Evolutionary conservation across 2,888 invertebrate species (phyloP).

Genomic region (Oxycera nigricornis): DNA sequence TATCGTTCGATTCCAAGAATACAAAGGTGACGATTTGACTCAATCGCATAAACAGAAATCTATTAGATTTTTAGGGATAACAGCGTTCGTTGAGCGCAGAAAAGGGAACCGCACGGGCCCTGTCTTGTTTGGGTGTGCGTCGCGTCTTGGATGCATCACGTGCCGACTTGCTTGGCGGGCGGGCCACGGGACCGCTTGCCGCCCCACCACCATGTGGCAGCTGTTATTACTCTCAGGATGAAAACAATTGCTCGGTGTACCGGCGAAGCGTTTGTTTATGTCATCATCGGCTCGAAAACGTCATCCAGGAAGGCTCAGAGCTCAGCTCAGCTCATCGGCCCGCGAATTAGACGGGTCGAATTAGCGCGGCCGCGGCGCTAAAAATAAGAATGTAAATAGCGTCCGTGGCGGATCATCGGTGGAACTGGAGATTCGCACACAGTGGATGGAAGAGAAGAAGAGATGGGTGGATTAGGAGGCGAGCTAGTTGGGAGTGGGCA

Average conservation of each 20-base stretch:
- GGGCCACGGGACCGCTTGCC: background rate
- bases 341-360: background rate
- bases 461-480: too few relatives aligned
- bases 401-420: background rate
- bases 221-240: background rate
- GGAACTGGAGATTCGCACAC: background rate
- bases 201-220: background rate
- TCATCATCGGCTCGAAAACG: background rate
- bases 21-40: too few relatives aligned
- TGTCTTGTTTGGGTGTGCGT: too few relatives aligned
- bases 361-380: background rate
- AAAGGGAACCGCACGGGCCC: too few relatives aligned
- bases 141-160: too few relatives aligned
- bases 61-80: too few relatives aligned
- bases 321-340: background rate
- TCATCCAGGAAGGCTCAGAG: background rate
- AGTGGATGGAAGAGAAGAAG: too few relatives aligned
- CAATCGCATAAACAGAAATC: too few relatives aligned
- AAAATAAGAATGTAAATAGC: slow-evolving; percentile 37
- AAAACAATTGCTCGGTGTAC: background rate
- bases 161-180: background rate
- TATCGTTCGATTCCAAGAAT: too few relatives aligned
- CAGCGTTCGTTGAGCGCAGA: too few relatives aligned
- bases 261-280: background rate
- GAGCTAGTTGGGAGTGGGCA: background rate